phyloP scores from a whole-genome alignment of 2,113 vertebrate species.

The Neogobius melanostomus region DNA sequence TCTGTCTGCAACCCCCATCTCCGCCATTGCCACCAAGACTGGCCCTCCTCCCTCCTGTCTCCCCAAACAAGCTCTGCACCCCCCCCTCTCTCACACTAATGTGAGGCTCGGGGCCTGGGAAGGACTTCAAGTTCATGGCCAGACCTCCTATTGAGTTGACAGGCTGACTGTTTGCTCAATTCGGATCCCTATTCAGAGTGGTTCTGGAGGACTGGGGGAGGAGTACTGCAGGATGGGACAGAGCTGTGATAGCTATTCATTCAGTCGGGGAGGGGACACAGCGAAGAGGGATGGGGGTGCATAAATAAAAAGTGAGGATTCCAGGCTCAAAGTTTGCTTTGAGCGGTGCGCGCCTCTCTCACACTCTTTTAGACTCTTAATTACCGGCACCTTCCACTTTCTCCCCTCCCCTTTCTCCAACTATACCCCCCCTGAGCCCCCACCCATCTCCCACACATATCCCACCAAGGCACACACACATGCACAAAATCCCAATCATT shows the following conservation, averaged over 20 bases:
- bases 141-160: constrained; percentile 84
- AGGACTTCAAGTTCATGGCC: constrained; percentile 82
- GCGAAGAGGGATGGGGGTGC: constrained; percentile 51
- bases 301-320: constrained; percentile 73
- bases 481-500: constrained; percentile 59
- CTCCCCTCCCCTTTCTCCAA: constrained; percentile 44
- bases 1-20: constrained; percentile 63
- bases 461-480: constrained; percentile 28
- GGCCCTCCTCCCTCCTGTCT: constrained; percentile 53
- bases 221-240: constrained; percentile 61
- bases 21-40: constrained; percentile 28
- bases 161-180: constrained; percentile 83
- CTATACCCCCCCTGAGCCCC: constrained; percentile 13
- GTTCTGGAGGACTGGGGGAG: constrained; percentile 35
- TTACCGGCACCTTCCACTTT: constrained; percentile 65
- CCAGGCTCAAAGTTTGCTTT: constrained; percentile 70
- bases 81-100: constrained; percentile 55
- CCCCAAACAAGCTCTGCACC: constrained; percentile 16
- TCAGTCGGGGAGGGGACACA: constrained; percentile 46
- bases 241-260: constrained; percentile 76
- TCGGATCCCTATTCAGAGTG: constrained; percentile 74
- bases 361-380: constrained; percentile 73
- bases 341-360: constrained; percentile 69
- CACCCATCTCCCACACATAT: constrained; percentile 6
- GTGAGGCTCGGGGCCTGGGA: constrained; percentile 78